phyloP scores from a whole-genome alignment of 2,113 vertebrate genomes.

The Nibea albiflora region DNA sequence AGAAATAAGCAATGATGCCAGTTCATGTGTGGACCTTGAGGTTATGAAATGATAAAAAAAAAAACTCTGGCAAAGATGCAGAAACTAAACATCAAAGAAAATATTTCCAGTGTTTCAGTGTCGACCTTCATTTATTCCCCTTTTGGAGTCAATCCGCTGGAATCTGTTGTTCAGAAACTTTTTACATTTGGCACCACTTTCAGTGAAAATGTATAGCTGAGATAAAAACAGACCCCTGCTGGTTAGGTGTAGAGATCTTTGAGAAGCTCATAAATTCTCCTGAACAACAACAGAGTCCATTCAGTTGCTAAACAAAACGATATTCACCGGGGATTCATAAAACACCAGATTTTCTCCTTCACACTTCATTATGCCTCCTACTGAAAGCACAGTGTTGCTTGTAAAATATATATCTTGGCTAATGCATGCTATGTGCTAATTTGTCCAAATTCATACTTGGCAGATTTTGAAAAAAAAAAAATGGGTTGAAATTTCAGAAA shows the following conservation, averaged over 20 bases:
- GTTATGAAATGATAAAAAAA: slow-evolving; percentile 8
- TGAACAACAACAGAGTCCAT: slow-evolving; percentile 44
- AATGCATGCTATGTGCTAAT: slow-evolving; percentile 52
- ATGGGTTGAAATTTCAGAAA: not conserved
- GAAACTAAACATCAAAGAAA: slow-evolving; percentile 35
- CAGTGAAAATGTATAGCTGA: slow-evolving; percentile 28
- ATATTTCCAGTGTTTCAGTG: slow-evolving; percentile 14
- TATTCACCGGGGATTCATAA: slow-evolving; percentile 52
- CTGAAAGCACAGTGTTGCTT: slow-evolving; percentile 61
- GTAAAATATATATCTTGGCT: slow-evolving; percentile 70
- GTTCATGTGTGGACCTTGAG: slow-evolving; percentile 18
- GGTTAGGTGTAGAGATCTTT: slow-evolving; percentile 38
- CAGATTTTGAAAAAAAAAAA: slow-evolving; percentile 26
- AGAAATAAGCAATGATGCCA: not conserved
- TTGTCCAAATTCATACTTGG: slow-evolving; percentile 65
- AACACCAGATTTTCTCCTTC: slow-evolving; percentile 74
- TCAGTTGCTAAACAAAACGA: slow-evolving; percentile 49
- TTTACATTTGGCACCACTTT: slow-evolving; percentile 17
- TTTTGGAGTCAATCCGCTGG: slow-evolving; percentile 42
- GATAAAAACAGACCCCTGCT: slow-evolving; percentile 30
- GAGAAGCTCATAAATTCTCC: slow-evolving; percentile 41
- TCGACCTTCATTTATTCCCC: slow-evolving; percentile 41
- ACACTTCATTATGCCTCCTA: slow-evolving; percentile 67
- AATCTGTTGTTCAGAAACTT: slow-evolving; percentile 29
- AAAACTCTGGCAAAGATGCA: slow-evolving; percentile 16